phyloP scores from a whole-genome alignment of 2,888 invertebrate genomes.

The Sesamia inferens region DNA sequence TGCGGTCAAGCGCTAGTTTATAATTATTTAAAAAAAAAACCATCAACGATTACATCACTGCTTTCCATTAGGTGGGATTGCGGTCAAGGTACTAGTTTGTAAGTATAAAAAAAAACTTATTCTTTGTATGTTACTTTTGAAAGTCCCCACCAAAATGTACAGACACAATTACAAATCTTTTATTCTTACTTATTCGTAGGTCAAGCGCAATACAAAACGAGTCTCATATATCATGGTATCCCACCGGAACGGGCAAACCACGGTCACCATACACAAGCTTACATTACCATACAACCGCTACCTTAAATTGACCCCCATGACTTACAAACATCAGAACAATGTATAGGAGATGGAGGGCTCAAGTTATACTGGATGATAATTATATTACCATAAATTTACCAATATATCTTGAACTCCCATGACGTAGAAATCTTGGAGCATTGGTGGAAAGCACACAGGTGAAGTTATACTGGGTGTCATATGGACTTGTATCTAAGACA shows the following conservation, averaged over 20 bases:
- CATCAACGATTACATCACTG: no score
- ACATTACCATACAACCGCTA: slow-evolving; percentile 74
- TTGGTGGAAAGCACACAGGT: slow-evolving; percentile 46
- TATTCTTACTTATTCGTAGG: slow-evolving; percentile 72
- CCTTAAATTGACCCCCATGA: slow-evolving; percentile 60
- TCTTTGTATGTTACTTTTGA: slow-evolving; percentile 24
- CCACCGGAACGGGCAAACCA: slow-evolving; percentile 84
- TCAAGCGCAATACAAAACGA: slow-evolving; percentile 79
- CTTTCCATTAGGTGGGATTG: no score
- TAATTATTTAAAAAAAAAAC: no score
- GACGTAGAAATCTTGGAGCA: slow-evolving; percentile 4
- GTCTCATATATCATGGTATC: slow-evolving; percentile 81
- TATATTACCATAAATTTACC: slow-evolving; percentile 73
- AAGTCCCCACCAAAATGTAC: slow-evolving; percentile 28
- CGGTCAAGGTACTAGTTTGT: no score
- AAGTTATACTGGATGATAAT: slow-evolving; percentile 7
- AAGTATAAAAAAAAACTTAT: neutral
- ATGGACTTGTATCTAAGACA: slow-evolving; percentile 65
- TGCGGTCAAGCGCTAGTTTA: no score
- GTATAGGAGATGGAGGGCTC: slow-evolving; percentile 43
- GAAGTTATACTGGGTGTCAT: slow-evolving; percentile 38
- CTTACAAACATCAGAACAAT: slow-evolving; percentile 9
- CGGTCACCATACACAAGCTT: slow-evolving; percentile 79
- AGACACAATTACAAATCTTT: slow-evolving; percentile 50
- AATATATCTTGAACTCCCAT: slow-evolving; percentile 62